Evolutionary conservation across 1,140 invertebrate species (phyloP), one percentile per base, ranked within the genome.

Genomic region (Drosophila bipectinata): DNA sequence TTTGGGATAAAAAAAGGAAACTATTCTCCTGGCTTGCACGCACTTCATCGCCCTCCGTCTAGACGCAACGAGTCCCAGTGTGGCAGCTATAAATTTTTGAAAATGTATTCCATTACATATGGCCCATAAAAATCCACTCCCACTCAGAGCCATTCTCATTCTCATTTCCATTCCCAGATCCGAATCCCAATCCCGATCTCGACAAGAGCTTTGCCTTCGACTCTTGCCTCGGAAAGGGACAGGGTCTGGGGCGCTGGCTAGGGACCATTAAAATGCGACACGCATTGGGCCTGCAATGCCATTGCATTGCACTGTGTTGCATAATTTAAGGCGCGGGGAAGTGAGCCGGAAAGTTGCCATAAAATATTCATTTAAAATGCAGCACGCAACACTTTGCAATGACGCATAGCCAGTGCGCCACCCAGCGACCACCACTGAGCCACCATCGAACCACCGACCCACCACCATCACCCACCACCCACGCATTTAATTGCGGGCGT

Each of bases 321-420:
- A 87, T 87, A 87, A 87, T 87, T 87, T 79, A 88, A 79, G 83
- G 83, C 79, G 79, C 18, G 60, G 47, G 60, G 41, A 30, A 37
- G 54, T 37, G 77, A 71, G 73, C 67, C 53, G 68, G 49, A 49
- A 75, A 75, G 72, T 62, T 66, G 75, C 58, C 75, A 87, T 83
- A 87, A 87, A 87, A 87, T 87, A 87, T 87, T 87, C 72, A 87
- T 87, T 87, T 87, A 73, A 87, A 88, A 87, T 87, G 83, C 83
- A 88, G 71, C 83, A 87, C 80, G 83, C 83, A 87, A 88, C 84
- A 87, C 83, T 87, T 79, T 83, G 60, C 59, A 48, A 83, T 87
- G 83, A 88, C 79, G 63, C 71, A 82, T 78, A 44, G 75, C 52
- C 67, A 51, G 15, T 21, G 9, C 9, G 30, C 48, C 47, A 60